Conservation (phyloP, 1,140 invertebrate genomes). For the Drosophila willistoni region DNA sequence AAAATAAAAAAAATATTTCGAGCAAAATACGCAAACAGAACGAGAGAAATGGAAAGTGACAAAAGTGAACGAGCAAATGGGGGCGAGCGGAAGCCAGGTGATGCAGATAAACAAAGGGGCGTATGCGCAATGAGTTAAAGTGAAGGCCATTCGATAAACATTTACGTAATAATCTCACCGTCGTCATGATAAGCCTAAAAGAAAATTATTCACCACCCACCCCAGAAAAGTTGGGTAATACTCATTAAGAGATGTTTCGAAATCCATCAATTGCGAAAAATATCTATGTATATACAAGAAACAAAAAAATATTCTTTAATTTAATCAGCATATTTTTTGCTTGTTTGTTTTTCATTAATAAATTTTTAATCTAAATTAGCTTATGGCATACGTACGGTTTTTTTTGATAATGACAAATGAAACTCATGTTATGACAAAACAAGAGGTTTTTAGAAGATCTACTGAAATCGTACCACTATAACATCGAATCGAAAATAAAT, state of each 20-base stretch:
- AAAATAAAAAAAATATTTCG: slow-evolving; percentile 13
- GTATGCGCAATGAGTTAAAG: slow-evolving; percentile 48
- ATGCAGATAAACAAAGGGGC: slow-evolving; percentile 29
- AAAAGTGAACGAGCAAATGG: slow-evolving; percentile 29
- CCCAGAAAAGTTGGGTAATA: background rate
- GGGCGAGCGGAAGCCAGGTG: slow-evolving; percentile 8
- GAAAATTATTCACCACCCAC: background rate
- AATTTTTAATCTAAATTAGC: background rate
- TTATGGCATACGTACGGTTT: background rate
- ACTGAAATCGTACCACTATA: too few species aligned
- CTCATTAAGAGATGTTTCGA: background rate
- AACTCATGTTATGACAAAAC: too few species aligned
- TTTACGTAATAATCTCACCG: slow-evolving; percentile 14
- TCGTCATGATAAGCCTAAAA: background rate
- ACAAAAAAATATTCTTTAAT: background rate
- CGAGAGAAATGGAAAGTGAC: slow-evolving; percentile 41
- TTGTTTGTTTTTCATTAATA: background rate
- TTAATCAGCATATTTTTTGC: background rate
- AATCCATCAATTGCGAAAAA: background rate
- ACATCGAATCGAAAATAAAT: too few species aligned
- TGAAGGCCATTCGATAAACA: slow-evolving; percentile 40
- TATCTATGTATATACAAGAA: background rate
- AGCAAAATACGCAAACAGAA: slow-evolving; percentile 26
- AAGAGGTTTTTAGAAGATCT: too few species aligned
- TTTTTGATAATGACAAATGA: background rate